Conservation (phyloP, 2,113 vertebrate species). For the Bos indicus region DNA sequence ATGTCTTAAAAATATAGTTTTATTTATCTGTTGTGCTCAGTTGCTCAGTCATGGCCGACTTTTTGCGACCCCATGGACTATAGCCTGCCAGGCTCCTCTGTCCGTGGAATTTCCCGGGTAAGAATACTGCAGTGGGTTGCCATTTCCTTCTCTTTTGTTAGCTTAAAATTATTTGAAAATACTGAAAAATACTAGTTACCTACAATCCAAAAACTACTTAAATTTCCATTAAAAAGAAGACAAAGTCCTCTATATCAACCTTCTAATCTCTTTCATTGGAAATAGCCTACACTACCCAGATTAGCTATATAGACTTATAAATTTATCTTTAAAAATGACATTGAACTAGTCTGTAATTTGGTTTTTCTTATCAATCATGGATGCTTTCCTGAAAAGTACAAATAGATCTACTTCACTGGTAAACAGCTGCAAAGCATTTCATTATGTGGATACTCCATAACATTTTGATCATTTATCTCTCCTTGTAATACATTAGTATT, state of each 20-base stretch:
- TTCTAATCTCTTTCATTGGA: not conserved
- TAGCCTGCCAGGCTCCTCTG: not conserved
- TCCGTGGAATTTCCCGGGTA: not conserved
- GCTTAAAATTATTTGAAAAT: not conserved
- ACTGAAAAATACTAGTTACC: not conserved
- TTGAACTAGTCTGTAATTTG: not conserved
- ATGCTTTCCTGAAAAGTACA: not conserved
- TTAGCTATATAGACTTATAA: not conserved
- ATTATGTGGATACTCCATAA: not conserved
- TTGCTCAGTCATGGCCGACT: rapidly evolving
- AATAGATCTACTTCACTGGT: not conserved
- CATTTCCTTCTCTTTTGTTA: not conserved
- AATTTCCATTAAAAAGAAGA: not conserved
- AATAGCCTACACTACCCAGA: not conserved
- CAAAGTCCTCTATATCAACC: not conserved
- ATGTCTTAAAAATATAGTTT: not conserved
- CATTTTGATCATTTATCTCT: not conserved
- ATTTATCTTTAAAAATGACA: not conserved
- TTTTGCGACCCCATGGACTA: not conserved
- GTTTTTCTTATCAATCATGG: not conserved
- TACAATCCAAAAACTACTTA: not conserved
- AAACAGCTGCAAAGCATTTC: not conserved
- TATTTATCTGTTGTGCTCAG: not conserved
- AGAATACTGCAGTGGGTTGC: not conserved
- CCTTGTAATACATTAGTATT: not conserved